These are phyloP conservation scores for Drosophila ezoana DNA, from an alignment of 2,888 invertebrate genomes.

Conservation along the genomic window DNA sequence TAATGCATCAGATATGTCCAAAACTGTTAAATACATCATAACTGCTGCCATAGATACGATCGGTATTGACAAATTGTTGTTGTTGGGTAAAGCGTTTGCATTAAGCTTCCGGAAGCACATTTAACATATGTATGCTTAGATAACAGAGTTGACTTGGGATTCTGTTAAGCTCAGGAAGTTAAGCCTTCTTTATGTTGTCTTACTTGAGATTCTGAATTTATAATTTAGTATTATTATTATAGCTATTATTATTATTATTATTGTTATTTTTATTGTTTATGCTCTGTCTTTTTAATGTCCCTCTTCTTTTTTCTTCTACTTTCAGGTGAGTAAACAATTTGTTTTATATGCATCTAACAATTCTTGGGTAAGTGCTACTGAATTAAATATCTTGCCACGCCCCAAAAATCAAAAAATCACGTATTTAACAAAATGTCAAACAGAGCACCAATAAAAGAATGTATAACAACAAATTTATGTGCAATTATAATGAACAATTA, in stretches of 20 bases:
- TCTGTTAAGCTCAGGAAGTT: not conserved
- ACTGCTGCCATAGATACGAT: not conserved
- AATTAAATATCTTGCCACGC: constrained; percentile 31
- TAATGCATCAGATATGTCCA: not conserved
- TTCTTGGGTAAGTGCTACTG: constrained; percentile 38
- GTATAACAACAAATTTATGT: constrained; percentile 3
- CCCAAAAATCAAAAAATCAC: constrained; percentile 14
- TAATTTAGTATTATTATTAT: too few species aligned
- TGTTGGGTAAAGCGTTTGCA: not conserved
- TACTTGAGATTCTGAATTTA: not conserved
- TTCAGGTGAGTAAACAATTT: constrained; percentile 57
- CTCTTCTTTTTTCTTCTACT: constrained; percentile 21
- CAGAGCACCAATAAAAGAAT: constrained; percentile 3
- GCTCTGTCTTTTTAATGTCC: constrained; percentile 1
- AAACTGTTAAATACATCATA: not conserved
- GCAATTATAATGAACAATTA: constrained; percentile 24
- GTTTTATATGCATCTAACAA: not conserved
- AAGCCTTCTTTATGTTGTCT: not conserved
- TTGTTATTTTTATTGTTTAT: not conserved
- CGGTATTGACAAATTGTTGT: not conserved
- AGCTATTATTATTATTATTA: not conserved
- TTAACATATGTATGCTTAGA: not conserved
- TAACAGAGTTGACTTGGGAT: not conserved
- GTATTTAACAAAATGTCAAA: constrained; percentile 4
- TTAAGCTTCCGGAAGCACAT: constrained; percentile 1